These are phyloP conservation scores for Eulemur albifrons DNA, from an alignment of 2,797 vertebrate species.

Conservation along the genomic window DNA sequence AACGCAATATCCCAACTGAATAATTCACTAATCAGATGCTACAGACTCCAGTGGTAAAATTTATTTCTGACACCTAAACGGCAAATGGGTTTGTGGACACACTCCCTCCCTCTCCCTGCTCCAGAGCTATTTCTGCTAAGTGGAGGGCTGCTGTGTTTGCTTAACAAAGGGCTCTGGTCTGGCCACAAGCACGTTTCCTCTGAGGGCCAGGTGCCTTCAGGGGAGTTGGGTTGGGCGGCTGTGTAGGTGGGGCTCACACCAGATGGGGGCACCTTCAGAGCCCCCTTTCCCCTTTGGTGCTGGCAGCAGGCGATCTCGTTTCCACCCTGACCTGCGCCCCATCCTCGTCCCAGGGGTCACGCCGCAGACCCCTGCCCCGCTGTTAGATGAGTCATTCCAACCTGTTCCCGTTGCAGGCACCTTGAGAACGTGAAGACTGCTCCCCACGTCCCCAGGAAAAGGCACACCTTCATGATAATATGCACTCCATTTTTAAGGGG, in stretches of 20 bases:
- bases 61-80: constrained; percentile 90
- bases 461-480: neutral
- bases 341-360: neutral
- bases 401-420: too few species aligned
- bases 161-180: constrained; percentile 58
- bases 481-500: neutral
- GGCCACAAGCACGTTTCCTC: constrained; percentile 34
- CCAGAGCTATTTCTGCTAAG: constrained; percentile 77
- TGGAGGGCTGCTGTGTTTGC: constrained; percentile 59
- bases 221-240: neutral
- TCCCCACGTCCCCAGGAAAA: neutral
- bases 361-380: neutral
- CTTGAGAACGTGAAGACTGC: neutral
- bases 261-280: neutral
- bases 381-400: neutral
- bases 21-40: constrained; percentile 91
- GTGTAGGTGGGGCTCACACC: neutral
- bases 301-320: neutral
- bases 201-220: neutral
- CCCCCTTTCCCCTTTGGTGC: neutral
- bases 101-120: neutral
- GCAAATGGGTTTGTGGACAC: constrained; percentile 85
- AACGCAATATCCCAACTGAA: constrained; percentile 89
- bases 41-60: constrained; percentile 89
- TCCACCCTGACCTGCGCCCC: fast-evolving